phyloP scores from a whole-genome alignment of 2,113 vertebrate species.

The Anoura caudifer region DNA sequence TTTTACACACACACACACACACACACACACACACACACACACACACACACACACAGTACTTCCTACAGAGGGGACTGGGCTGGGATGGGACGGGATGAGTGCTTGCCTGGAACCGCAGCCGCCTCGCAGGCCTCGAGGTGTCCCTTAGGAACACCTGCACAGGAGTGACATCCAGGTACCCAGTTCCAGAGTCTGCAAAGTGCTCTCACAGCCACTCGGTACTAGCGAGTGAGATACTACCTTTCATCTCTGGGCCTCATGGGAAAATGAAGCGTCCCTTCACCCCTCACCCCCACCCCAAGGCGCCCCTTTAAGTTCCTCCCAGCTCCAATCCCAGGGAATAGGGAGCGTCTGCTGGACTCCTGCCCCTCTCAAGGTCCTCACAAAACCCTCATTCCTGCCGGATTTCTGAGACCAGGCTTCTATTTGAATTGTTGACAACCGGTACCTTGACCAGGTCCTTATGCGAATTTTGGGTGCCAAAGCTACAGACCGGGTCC shows the following conservation, averaged over 20 bases:
- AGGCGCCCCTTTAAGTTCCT: not conserved
- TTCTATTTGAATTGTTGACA: not conserved
- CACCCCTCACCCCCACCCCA: not conserved
- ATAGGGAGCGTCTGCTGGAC: not conserved
- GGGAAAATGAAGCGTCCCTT: not conserved
- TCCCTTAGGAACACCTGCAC: not conserved
- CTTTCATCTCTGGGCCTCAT: not conserved
- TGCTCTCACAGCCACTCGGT: not conserved
- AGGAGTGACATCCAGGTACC: not conserved
- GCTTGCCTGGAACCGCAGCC: not conserved
- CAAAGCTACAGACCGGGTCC: not conserved
- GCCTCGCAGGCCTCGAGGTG: not conserved
- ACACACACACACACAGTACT: not conserved
- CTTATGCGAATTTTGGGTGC: not conserved
- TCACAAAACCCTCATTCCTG: not conserved
- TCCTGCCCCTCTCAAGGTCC: not conserved
- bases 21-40: not conserved
- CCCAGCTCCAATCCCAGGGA: not conserved
- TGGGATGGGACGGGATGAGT: not conserved
- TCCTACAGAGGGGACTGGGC: not conserved
- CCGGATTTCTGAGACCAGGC: not conserved
- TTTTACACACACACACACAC: too few relatives aligned
- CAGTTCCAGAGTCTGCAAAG: not conserved
- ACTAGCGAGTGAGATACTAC: not conserved
- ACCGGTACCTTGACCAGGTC: not conserved